Evolutionary conservation across 2,797 vertebrate species (phyloP), one percentile per base, ranked within the genome.

Genomic region (Erpetoichthys calabaricus): DNA sequence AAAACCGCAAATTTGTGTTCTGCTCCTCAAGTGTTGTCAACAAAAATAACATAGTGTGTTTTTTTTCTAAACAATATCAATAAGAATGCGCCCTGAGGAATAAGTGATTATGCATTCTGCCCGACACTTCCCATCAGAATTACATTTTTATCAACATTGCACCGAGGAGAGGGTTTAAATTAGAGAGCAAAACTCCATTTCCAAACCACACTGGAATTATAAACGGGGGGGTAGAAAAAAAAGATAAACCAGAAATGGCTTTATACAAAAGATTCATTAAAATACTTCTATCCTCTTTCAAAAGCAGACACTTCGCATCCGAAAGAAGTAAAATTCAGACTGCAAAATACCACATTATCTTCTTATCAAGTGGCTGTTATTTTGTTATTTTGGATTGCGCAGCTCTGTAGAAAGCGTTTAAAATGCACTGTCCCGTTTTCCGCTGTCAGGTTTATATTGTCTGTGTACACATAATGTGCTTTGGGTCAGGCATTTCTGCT

Each of bases 241-340:
- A 68, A 72, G 67, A 70, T 63, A 65, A 71, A 75, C 70, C 66
- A 68, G 68, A 78, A 75, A 74, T 75, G 60, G 67, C 64, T 68
- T 65, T 58, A 68, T 64, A 80, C 67, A 76, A 75, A 76, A 62
- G 61, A 62, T 66, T 67, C 59, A 67, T 75, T 80, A 71, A 73
- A 70, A 75, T 60, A 70, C 66, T 60, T 68, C 59, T 63, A 58
- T 60, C 62, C 42, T 45, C 69, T 74, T 73, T 72, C 66, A 65
- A 65, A 71, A 62, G 25, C 25, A 65, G 67, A 70, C 64, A 49
- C 45, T 58, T 62, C 61, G 65, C 71, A 65, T 66, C 62, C 67
- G 57, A 74, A 70, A 65, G 51, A 57, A 57, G 50, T 7, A 52
- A 47, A 56, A 53, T 59, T 73, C 60, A 71, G 57, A 69, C 71